Conservation (phyloP, 2,113 vertebrate genomes). For the Butorides virescens region DNA sequence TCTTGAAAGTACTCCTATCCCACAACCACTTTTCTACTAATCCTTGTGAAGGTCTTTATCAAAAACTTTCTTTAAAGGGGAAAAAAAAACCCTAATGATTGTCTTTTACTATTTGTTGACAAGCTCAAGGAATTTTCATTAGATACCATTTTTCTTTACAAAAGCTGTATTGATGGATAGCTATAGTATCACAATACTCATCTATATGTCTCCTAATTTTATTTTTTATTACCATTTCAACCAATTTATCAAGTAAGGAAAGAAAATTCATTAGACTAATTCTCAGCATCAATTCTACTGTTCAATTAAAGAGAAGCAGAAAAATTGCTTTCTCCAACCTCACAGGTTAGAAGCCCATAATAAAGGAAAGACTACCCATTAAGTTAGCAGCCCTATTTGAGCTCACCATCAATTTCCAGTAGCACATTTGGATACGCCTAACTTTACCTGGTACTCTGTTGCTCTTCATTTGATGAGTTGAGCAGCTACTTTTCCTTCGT, state of each 20-base stretch:
- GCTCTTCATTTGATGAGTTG: constrained; percentile 7
- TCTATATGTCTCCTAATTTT: constrained; percentile 25
- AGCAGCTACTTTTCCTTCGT: background rate
- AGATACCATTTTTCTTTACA: background rate
- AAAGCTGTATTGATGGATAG: constrained; percentile 19
- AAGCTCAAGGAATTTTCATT: constrained; percentile 12
- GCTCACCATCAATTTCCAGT: constrained; percentile 21
- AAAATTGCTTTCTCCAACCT: constrained; percentile 50
- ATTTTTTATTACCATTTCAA: constrained; percentile 53
- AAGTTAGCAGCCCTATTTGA: constrained; percentile 10
- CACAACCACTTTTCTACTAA: background rate
- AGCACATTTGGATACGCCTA: background rate
- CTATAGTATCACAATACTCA: constrained; percentile 4
- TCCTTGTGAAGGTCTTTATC: background rate
- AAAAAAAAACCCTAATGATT: background rate
- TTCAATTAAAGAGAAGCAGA: constrained; percentile 56
- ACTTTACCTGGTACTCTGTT: background rate
- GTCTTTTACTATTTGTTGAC: constrained; percentile 38
- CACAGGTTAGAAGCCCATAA: constrained; percentile 41
- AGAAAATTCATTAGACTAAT: constrained; percentile 63
- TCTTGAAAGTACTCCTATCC: background rate
- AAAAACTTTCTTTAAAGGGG: background rate
- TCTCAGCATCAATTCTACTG: constrained; percentile 41
- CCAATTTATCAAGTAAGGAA: constrained; percentile 45
- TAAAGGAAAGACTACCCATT: constrained; percentile 24